Conservation (phyloP, 1,140 invertebrate genomes). For the Musca domestica region DNA sequence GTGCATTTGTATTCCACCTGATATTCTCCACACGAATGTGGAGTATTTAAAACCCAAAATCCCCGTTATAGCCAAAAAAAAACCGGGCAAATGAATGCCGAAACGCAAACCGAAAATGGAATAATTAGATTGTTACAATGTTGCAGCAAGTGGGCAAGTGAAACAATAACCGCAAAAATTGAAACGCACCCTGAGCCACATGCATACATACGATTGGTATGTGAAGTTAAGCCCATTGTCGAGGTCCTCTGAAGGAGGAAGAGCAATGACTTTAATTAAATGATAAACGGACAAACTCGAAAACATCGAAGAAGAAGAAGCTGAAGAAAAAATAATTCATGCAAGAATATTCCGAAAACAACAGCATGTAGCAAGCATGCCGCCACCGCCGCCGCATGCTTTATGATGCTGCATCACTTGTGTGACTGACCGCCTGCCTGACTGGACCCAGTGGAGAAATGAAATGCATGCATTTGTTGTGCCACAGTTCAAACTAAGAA, state of each 20-base stretch:
- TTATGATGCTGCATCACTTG: not conserved
- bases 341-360: slow-evolving; percentile 1
- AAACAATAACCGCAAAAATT: too few relatives aligned
- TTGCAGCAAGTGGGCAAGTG: not conserved
- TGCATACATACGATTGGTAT: too few relatives aligned
- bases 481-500: not conserved
- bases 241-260: not conserved
- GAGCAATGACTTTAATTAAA: slow-evolving; percentile 30
- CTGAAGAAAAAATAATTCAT: slow-evolving; percentile 9
- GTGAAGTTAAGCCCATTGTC: not conserved
- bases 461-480: too few relatives aligned
- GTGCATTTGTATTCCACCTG: too few relatives aligned
- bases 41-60: too few relatives aligned
- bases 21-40: too few relatives aligned
- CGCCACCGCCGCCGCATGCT: not conserved
- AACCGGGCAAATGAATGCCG: too few relatives aligned
- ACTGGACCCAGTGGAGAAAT: too few relatives aligned
- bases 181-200: too few relatives aligned
- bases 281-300: slow-evolving; percentile 22
- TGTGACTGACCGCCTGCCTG: too few relatives aligned
- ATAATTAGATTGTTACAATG: slow-evolving; percentile 10
- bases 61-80: too few relatives aligned
- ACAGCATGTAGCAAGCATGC: not conserved
- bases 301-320: not conserved
- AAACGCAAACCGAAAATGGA: too few relatives aligned